Evolutionary conservation across 2,797 vertebrate genomes (phyloP).

Genomic region (Microctenopoma steveboyesi): DNA sequence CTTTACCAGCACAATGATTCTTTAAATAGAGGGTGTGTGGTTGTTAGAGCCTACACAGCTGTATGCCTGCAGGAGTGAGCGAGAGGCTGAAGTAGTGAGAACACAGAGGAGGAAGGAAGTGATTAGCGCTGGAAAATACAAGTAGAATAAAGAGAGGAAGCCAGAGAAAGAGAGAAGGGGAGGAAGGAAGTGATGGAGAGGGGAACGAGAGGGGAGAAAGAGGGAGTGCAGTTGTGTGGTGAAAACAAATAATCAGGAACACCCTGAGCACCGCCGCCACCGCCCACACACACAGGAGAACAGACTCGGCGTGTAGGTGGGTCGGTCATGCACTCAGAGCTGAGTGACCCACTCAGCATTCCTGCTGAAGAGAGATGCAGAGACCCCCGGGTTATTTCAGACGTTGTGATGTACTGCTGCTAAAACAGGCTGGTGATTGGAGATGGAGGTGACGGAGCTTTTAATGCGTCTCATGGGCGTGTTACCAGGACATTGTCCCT

Average conservation of each 20-base stretch:
- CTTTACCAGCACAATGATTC: conserved; percentile 63
- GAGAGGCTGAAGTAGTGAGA: conserved; percentile 27
- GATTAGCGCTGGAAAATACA: conserved; percentile 48
- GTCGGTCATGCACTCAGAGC: conserved; percentile 38
- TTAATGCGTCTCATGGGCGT: not conserved
- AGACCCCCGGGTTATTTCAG: conserved; percentile 42
- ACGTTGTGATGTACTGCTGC: not conserved
- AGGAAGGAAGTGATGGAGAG: conserved; percentile 33
- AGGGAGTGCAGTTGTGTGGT: not conserved
- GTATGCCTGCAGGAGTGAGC: conserved; percentile 39
- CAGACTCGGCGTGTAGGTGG: conserved; percentile 41
- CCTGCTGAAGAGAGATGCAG: conserved; percentile 34
- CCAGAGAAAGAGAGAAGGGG: conserved; percentile 28
- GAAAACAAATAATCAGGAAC: conserved; percentile 32
- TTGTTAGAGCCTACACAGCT: conserved; percentile 32
- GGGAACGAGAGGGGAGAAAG: conserved; percentile 13
- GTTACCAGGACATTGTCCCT: not conserved
- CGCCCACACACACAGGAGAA: conserved; percentile 37
- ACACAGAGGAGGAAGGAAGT: conserved; percentile 41
- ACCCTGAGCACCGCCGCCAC: conserved; percentile 16
- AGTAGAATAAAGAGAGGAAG: conserved; percentile 53
- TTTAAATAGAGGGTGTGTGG: conserved; percentile 64
- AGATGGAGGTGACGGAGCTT: no score
- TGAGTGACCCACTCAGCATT: conserved; percentile 65
- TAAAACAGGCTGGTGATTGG: not conserved